Conservation (phyloP, 2,888 invertebrate genomes). For the Beris morrisii region DNA sequence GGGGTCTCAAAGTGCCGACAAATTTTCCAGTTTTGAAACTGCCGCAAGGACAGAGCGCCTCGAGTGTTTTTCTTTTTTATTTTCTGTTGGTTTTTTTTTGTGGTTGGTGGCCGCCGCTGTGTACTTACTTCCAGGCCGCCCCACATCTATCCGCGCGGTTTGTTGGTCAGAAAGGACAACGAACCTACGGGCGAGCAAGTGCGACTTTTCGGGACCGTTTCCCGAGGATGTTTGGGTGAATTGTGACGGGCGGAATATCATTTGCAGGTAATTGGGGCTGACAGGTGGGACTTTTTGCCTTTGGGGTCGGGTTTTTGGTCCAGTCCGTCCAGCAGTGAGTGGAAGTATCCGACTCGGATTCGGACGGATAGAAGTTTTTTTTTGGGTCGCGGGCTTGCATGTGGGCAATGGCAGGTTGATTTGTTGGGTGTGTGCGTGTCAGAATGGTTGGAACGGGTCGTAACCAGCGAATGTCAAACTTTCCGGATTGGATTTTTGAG, state of each 20-base stretch:
- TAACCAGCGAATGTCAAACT: slow-evolving; percentile 15
- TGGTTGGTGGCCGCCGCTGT: neutral
- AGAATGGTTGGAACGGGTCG: slow-evolving; percentile 3
- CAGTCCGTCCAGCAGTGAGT: neutral
- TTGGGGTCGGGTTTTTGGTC: slow-evolving; percentile 14
- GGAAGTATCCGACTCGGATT: slow-evolving; percentile 19
- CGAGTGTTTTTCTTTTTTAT: too few species aligned
- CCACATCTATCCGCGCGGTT: slow-evolving; percentile 4
- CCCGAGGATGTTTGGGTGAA: slow-evolving; percentile 22
- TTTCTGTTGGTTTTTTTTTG: neutral
- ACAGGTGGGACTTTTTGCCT: neutral
- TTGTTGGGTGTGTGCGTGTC: slow-evolving; percentile 14
- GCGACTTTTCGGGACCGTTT: slow-evolving; percentile 6
- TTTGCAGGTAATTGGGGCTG: slow-evolving; percentile 22
- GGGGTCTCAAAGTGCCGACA: too few species aligned
- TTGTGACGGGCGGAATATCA: slow-evolving; percentile 7
- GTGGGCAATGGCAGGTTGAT: slow-evolving; percentile 35
- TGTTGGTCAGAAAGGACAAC: slow-evolving; percentile 21
- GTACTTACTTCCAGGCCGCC: slow-evolving; percentile 8
- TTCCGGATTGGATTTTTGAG: neutral
- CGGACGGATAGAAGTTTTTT: slow-evolving; percentile 20
- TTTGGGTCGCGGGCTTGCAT: slow-evolving; percentile 32
- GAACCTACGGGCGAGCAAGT: slow-evolving; percentile 25
- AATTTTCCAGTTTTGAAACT: too few species aligned
- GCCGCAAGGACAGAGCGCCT: too few species aligned